These are phyloP conservation scores for Parasteatoda tepidariorum DNA, from an alignment of 1,140 invertebrate genomes.

Conservation along the genomic window DNA sequence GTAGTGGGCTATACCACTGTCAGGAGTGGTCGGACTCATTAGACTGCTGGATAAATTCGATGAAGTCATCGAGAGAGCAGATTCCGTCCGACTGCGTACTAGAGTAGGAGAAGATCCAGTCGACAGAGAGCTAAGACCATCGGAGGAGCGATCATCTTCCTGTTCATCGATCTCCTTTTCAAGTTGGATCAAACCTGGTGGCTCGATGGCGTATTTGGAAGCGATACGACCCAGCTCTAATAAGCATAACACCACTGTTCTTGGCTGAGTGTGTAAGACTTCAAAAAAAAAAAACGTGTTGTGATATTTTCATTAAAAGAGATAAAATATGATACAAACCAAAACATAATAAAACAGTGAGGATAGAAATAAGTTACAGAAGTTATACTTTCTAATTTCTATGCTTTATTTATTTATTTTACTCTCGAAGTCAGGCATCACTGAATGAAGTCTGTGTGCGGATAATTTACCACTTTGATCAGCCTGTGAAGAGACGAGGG, in stretches of 20 bases:
- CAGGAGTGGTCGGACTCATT: constrained; percentile 4
- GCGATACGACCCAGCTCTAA: constrained; percentile 88
- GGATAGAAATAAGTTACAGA: too few relatives aligned
- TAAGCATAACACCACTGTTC: constrained; percentile 88
- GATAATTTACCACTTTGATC: too few relatives aligned
- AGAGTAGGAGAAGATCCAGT: constrained; percentile 34
- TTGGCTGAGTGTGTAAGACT: constrained; percentile 80
- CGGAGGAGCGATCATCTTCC: constrained; percentile 62
- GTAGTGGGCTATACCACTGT: constrained; percentile 1
- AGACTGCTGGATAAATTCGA: neutral
- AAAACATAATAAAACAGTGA: neutral
- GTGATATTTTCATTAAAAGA: neutral
- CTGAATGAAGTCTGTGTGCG: too few relatives aligned
- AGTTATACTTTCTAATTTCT: too few relatives aligned
- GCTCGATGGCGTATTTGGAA: constrained; percentile 81
- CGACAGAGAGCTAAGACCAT: constrained; percentile 24
- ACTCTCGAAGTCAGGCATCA: too few relatives aligned
- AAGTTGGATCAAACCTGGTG: constrained; percentile 87
- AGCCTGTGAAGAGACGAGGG: too few relatives aligned
- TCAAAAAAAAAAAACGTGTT: constrained; percentile 62
- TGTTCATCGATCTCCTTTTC: constrained; percentile 87
- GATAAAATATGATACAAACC: neutral
- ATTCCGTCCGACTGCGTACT: constrained; percentile 37
- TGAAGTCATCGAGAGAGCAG: constrained; percentile 5
- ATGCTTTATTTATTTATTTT: too few relatives aligned